Conservation (phyloP, 2,888 invertebrate species). For the Poecilobothrus nobilitatus region DNA sequence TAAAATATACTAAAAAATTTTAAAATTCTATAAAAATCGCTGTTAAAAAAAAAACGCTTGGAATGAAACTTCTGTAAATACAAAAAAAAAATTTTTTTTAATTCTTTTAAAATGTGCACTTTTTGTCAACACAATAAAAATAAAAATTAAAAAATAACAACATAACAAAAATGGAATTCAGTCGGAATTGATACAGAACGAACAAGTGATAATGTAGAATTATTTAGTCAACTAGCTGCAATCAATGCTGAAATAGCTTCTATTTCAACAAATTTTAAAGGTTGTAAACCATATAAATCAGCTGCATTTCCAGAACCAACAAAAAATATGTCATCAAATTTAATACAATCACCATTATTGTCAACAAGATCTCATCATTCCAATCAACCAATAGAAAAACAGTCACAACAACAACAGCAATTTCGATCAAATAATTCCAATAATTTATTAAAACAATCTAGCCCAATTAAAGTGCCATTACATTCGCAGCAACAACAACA, state of each 20-base stretch:
- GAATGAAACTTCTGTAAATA: too few species aligned
- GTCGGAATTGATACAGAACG: background rate
- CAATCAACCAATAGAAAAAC: slow-evolving; percentile 12
- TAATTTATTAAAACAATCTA: slow-evolving; percentile 13
- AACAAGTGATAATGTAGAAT: slow-evolving; percentile 15
- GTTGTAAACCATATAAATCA: slow-evolving; percentile 26
- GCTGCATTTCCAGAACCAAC: slow-evolving; percentile 23
- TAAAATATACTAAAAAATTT: background rate
- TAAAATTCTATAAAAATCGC: background rate
- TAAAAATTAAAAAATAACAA: background rate
- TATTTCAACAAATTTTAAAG: slow-evolving; percentile 27
- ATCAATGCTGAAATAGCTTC: slow-evolving; percentile 26
- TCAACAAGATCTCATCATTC: slow-evolving; percentile 23
- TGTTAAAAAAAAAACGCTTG: background rate
- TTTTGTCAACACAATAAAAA: too few species aligned
- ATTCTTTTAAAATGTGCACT: too few species aligned
- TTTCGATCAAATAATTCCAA: slow-evolving; percentile 22
- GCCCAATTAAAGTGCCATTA: slow-evolving; percentile 21
- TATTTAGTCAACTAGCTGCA: slow-evolving; percentile 26
- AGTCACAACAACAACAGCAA: slow-evolving; percentile 2
- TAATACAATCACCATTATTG: slow-evolving; percentile 23
- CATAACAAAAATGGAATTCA: slow-evolving; percentile 11
- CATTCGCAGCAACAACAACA: slow-evolving; percentile 4
- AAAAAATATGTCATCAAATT: slow-evolving; percentile 2
- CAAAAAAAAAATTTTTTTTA: too few species aligned